Conservation (phyloP, 2,113 vertebrate species). For the Forbesichthys papilliferus region DNA sequence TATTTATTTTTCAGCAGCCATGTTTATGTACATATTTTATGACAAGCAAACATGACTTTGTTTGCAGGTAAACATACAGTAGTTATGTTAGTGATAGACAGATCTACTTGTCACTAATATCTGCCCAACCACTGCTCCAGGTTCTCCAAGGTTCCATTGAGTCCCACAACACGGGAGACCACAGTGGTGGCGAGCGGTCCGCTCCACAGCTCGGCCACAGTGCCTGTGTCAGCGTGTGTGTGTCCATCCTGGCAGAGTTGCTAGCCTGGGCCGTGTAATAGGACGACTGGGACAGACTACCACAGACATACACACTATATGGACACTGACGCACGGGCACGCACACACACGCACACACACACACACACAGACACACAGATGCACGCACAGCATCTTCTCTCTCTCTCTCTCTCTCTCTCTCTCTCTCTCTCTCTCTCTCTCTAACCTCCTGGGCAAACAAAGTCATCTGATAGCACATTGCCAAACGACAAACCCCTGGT, state of each 20-base stretch:
- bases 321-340: too few relatives aligned
- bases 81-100: too few relatives aligned
- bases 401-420: neutral
- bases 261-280: too few relatives aligned
- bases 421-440: neutral
- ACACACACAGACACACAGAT: neutral
- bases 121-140: slow-evolving; percentile 11
- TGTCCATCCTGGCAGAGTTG: neutral
- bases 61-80: too few relatives aligned
- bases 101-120: too few relatives aligned
- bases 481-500: slow-evolving; percentile 33
- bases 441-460: neutral
- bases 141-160: slow-evolving; percentile 55
- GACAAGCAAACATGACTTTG: too few relatives aligned
- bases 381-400: neutral
- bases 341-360: too few relatives aligned
- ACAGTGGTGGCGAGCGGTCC: slow-evolving; percentile 45
- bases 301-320: too few relatives aligned
- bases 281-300: too few relatives aligned
- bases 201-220: slow-evolving; percentile 14
- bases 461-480: slow-evolving; percentile 10
- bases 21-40: too few relatives aligned
- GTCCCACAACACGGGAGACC: slow-evolving; percentile 45
- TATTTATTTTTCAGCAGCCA: too few relatives aligned
- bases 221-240: slow-evolving; percentile 38